These are phyloP conservation scores for Scomber colias DNA, from an alignment of 2,113 vertebrate genomes.

Conservation along the genomic window DNA sequence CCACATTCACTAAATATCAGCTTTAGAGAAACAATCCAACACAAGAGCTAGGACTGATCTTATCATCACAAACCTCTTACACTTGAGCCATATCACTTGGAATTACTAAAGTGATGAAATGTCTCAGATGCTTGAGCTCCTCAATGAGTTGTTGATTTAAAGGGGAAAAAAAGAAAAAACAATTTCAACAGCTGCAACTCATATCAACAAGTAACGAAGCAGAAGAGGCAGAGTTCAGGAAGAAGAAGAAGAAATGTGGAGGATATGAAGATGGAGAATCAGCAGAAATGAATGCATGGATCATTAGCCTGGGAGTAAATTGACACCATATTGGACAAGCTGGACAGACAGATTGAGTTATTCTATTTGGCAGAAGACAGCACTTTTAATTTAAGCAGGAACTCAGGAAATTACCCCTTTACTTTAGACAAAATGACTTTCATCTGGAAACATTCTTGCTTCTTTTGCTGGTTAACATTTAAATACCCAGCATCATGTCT, in stretches of 20 bases:
- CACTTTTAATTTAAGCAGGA: background rate
- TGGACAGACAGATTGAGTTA: too few relatives aligned
- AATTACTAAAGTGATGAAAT: background rate
- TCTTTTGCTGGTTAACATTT: background rate
- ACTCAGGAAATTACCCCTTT: background rate
- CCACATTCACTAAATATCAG: background rate
- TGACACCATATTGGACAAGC: background rate
- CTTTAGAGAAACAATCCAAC: background rate
- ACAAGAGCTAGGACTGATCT: background rate
- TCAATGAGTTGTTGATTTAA: background rate
- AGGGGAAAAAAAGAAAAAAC: background rate
- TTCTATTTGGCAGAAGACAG: background rate
- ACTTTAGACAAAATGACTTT: background rate
- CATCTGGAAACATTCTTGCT: background rate
- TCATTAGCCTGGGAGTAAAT: background rate
- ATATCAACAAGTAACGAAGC: slow-evolving; percentile 31
- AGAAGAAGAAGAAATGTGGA: background rate
- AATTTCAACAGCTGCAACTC: slow-evolving; percentile 28
- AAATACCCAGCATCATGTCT: background rate
- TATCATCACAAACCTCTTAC: background rate
- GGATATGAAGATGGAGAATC: background rate
- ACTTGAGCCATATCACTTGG: background rate
- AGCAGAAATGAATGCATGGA: background rate
- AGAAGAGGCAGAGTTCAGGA: background rate
- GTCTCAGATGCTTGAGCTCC: background rate